Evolutionary conservation across 2,113 vertebrate genomes (phyloP).

Genomic region (Mastomys natalensis): DNA sequence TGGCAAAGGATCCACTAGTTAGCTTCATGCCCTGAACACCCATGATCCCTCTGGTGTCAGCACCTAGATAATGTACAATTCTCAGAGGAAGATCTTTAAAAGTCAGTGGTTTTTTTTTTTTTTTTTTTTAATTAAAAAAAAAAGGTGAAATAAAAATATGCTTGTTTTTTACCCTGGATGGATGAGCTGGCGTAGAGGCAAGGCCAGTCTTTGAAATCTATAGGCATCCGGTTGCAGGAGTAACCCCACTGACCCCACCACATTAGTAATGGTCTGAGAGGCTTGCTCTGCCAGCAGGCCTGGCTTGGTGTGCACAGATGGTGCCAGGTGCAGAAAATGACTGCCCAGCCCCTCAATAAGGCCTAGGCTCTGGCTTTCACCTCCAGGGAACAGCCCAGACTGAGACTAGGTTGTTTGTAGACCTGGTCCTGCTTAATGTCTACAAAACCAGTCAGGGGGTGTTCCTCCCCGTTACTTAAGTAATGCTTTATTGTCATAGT

Average conservation of each 20-base stretch:
- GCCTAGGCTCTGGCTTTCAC: constrained; percentile 4
- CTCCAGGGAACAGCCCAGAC: background rate
- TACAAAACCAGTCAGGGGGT: background rate
- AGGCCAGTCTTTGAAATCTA: constrained; percentile 69
- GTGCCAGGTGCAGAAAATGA: constrained; percentile 76
- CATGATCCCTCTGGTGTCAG: background rate
- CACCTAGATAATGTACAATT: constrained; percentile 18
- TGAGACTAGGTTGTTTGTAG: constrained; percentile 47
- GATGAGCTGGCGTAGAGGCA: constrained; percentile 62
- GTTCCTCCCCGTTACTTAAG: background rate
- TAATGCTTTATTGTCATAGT: background rate
- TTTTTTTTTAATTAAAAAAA: constrained; percentile 73
- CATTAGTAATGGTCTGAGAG: constrained; percentile 69
- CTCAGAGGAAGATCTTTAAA: constrained; percentile 51
- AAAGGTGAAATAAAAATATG: constrained; percentile 58
- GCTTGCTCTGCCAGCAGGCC: constrained; percentile 65
- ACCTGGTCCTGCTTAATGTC: background rate
- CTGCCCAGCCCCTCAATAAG: background rate
- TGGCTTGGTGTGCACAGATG: constrained; percentile 63
- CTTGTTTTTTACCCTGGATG: constrained; percentile 65
- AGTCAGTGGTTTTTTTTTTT: background rate
- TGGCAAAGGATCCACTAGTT: constrained; percentile 38
- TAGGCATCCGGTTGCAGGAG: constrained; percentile 68
- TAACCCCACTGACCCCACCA: constrained; percentile 11
- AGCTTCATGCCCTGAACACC: constrained; percentile 46